Percentiles rank a stretch among this genome's conserved stretches.
These are phyloP conservation scores for Typhlomys cinereus DNA, from an alignment of 2,113 vertebrate genomes.

Conservation along the genomic window DNA sequence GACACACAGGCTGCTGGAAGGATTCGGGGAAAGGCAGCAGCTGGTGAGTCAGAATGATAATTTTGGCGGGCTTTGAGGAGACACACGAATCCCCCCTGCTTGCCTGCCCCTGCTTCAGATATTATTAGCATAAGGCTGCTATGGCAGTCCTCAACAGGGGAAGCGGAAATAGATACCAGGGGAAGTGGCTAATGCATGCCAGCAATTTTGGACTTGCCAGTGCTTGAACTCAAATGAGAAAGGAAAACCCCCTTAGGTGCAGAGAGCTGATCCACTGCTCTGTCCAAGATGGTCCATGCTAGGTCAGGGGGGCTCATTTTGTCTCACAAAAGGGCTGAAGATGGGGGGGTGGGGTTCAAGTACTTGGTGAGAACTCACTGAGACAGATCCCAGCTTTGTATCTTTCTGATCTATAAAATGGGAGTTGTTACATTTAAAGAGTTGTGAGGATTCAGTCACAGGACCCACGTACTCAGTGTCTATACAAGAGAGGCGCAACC, in stretches of 20 bases:
- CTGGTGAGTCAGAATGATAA: slow-evolving; percentile 14
- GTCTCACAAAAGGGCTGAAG: neutral
- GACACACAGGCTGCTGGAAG: neutral
- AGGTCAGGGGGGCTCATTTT: neutral
- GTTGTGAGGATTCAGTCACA: neutral
- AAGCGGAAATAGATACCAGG: neutral
- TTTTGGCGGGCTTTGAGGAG: neutral
- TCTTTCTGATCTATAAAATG: neutral
- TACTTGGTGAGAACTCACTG: neutral
- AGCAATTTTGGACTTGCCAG: neutral
- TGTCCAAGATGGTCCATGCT: neutral
- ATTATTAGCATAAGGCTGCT: neutral
- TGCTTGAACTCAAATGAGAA: neutral
- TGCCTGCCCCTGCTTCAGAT: too few relatives aligned
- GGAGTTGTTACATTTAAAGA: neutral
- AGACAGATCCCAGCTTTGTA: neutral
- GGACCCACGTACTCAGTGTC: neutral
- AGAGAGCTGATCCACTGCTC: neutral
- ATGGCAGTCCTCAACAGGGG: neutral
- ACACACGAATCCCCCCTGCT: neutral
- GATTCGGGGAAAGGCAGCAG: neutral
- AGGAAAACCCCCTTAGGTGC: neutral
- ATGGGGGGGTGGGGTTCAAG: neutral
- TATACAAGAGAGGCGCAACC: neutral
- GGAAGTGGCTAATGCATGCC: neutral